Conservation (phyloP, 2,113 vertebrate genomes). For the Fulica atra region DNA sequence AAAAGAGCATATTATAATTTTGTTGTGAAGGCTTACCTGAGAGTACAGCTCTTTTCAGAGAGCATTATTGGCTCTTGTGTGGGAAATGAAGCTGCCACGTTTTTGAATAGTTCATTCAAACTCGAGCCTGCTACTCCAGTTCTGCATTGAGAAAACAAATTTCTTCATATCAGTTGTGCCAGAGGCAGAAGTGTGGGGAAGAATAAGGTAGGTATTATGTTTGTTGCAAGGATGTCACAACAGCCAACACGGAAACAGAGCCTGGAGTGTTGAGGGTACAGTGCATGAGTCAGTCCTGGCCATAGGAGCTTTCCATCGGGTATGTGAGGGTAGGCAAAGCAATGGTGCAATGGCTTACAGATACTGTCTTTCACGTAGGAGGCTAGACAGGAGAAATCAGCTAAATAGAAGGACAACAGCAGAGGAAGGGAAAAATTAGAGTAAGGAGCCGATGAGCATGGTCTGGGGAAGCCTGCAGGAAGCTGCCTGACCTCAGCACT, state of each 20-base stretch:
- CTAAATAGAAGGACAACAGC: neutral
- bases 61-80: constrained; percentile 25
- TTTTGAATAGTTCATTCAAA: constrained; percentile 27
- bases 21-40: neutral
- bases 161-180: constrained; percentile 16
- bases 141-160: neutral
- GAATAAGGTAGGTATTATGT: neutral
- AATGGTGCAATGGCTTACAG: neutral
- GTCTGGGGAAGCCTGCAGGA: neutral
- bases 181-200: constrained; percentile 9
- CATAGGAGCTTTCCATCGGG: neutral
- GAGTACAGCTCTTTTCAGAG: constrained; percentile 6
- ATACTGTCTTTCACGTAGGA: neutral
- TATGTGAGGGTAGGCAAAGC: neutral
- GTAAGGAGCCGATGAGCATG: neutral
- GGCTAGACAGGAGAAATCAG: neutral
- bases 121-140: constrained; percentile 19
- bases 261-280: rapidly evolving
- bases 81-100: neutral
- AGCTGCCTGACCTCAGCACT: neutral
- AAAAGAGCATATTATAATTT: neutral
- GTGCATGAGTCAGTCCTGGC: neutral
- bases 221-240: neutral
- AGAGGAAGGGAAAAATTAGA: neutral
- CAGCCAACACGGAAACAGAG: neutral